Evolutionary conservation across 2,888 invertebrate genomes (phyloP).

Genomic region (Macrosiphum euphorbiae): DNA sequence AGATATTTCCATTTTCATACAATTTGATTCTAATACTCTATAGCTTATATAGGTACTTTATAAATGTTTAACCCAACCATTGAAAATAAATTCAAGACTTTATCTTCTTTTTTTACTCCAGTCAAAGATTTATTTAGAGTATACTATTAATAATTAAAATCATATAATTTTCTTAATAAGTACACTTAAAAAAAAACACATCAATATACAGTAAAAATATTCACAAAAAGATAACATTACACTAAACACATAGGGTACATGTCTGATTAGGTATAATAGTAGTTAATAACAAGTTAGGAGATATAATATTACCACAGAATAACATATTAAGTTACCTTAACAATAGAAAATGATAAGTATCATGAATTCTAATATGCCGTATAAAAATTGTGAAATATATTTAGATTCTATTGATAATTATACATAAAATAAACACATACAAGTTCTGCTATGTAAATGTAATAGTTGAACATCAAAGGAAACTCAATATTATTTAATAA

Average conservation of each 20-base stretch:
- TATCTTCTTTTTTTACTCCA: neutral
- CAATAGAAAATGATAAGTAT: neutral
- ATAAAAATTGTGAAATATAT: neutral
- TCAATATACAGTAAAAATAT: neutral
- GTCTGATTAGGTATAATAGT: neutral
- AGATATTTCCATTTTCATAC: neutral
- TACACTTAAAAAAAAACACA: neutral
- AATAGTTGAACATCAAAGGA: neutral
- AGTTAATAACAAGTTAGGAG: neutral
- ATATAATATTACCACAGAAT: neutral
- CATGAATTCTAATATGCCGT: neutral
- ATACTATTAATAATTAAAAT: neutral
- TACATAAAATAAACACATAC: neutral
- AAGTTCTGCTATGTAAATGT: neutral
- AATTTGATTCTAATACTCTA: neutral
- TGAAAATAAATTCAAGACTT: neutral
- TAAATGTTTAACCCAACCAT: neutral
- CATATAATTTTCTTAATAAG: neutral
- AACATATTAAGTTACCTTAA: neutral
- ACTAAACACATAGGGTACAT: neutral
- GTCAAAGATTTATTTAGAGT: neutral
- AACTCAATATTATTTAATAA: neutral
- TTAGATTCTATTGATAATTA: neutral
- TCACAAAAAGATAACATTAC: neutral
- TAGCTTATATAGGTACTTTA: too few relatives aligned